A percentile compares a stretch with the other conserved stretches of the same genome.
Evolutionary conservation across 2,797 vertebrate species (phyloP).

Genomic region (Ceryle rudis): DNA sequence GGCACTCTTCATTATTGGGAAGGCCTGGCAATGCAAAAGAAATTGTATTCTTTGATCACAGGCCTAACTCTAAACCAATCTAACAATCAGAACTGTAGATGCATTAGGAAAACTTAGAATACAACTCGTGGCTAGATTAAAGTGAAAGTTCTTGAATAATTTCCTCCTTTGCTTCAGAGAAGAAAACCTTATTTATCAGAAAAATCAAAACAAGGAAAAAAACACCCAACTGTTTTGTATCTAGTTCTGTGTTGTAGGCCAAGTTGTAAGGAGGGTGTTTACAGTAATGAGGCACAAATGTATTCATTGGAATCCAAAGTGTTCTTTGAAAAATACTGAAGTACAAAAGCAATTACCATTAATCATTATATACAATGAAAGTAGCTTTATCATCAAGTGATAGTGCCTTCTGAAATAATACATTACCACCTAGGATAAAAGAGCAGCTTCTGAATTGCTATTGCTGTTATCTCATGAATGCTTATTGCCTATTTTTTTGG

Average conservation of each 20-base stretch:
- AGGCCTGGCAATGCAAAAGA: background rate
- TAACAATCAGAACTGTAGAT: constrained; percentile 13
- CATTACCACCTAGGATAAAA: background rate
- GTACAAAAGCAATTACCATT: constrained; percentile 74
- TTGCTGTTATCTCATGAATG: background rate
- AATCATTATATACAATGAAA: constrained; percentile 66
- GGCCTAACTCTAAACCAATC: background rate
- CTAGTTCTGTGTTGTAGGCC: constrained; percentile 38
- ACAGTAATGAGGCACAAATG: constrained; percentile 43
- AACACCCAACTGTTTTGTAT: constrained; percentile 7
- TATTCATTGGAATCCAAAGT: constrained; percentile 61
- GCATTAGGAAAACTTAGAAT: constrained; percentile 14
- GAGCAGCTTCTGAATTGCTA: background rate
- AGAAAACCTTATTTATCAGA: constrained; percentile 39
- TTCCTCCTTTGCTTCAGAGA: constrained; percentile 42
- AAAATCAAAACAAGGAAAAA: constrained; percentile 40
- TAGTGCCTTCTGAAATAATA: constrained; percentile 31
- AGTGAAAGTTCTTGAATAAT: constrained; percentile 56
- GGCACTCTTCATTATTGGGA: background rate
- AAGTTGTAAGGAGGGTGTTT: constrained; percentile 60
- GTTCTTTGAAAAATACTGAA: constrained; percentile 61
- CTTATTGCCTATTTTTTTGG: background rate
- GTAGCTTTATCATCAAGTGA: constrained; percentile 47
- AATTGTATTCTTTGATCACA: background rate
- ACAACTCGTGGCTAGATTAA: constrained; percentile 7